Base-by-base conservation (phyloP, 2,797 vertebrate species). In the Chloroceryle amazona region DNA sequence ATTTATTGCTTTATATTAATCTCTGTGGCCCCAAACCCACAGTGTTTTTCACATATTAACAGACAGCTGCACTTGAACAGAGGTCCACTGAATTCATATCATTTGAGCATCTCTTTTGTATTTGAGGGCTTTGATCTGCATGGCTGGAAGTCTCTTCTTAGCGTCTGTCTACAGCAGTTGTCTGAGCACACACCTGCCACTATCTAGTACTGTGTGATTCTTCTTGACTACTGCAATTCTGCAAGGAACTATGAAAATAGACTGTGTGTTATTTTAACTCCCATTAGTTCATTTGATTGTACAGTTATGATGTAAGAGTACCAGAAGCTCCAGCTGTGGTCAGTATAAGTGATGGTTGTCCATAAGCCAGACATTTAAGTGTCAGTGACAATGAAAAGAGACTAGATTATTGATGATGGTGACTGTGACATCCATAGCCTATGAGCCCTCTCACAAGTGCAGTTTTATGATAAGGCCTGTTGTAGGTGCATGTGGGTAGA, bases 1-100 rank as follows among this genome's bases (percentile, higher is more conserved):
- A 21, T 62, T 84, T 85, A 47, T 87, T 85, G 71, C 75, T 85
- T 90, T 85, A 74, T 79, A 44, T 82, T 95, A 85, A 85, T 62
- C 42, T 79, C 35, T 58, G 62, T 42, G 44, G 71, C 66, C 62
- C 52, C 3, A 75, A 2, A 52, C 62, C 82, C 26, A 52, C 42
- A 74, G 33, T 70, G 63, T 51, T 90, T 93, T 92, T 87, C 76
- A 54, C 23, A 13, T 87, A 62, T 82, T 3, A 1, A 14, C 0
- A 0, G 33, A 78, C 82, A 92, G 86, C 79, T 93, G 89, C 0
- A 0, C 67, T 71, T 79, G 62, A 90, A 81, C 82, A 92, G 79
- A 85, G 57, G 35, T 44, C 71, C 39, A 60, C 67, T 95, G 82
- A 79, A 29, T 79, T 93, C 6, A 8, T 73, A 76, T 74, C 82